Evolutionary conservation across 2,113 vertebrate genomes (phyloP), one percentile per base, ranked within the genome.

Genomic region (Castor canadensis): DNA sequence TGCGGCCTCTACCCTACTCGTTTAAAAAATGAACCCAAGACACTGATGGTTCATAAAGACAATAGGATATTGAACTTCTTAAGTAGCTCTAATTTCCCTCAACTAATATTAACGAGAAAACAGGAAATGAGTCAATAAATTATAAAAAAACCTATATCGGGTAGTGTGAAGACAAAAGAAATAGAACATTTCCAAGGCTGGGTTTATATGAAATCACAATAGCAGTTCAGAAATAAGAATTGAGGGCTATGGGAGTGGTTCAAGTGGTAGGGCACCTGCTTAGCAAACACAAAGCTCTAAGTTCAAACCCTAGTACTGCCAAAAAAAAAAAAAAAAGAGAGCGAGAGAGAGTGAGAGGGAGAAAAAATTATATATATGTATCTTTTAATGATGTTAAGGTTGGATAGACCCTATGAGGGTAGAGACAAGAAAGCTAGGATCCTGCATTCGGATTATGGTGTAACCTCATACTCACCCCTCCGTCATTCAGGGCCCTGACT

Each of bases 401-500:
- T 38, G 54, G 43, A 71, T 19, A 10, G 67, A 52, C 0, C 16
- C 2, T 12, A 16, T 8, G 15, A 88, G 72, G 66, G 67, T 43
- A 40, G 40, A 52, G 75, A 30, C 9, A 6, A 76, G 35, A 1
- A 43, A 2, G n/a, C 32, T 5, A 24, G 81, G 24, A 62, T 7
- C 32, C 15, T 0, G 2, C 0, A 17, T 9, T 19, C 12, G 3
- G 6, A 16, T 6, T 7, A 2, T 1, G 15, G 66, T 16, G 28
- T 1, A 16, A 24, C 1, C 0, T 13, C 1, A 40, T 43, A 96
- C 99, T 98, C 98, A 99, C 99, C 99, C 99, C 99, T 2, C 99
- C 99, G 0, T 99, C 99, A 26, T 99, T 99, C 97, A 99, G 87
- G 6, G 99, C 99, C 49, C 99, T 97, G 98, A 99, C 99, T 90